Conservation (phyloP, 2,113 vertebrate species). For the Columba janthina region DNA sequence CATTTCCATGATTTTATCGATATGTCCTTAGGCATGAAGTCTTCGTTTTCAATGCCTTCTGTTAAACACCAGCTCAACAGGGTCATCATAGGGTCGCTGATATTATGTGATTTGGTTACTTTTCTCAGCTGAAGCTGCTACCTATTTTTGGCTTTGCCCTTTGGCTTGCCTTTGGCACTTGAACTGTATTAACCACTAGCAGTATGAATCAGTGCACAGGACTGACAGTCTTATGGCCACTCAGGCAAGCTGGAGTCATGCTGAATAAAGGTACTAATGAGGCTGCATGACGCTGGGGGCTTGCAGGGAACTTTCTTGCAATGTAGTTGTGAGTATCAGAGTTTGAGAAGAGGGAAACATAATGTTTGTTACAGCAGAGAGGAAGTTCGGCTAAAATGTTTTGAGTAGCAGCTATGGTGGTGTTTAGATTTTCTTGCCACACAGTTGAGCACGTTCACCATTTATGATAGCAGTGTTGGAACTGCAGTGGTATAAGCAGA, state of each 20-base stretch:
- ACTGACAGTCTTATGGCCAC: neutral
- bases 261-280: constrained; percentile 39
- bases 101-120: neutral
- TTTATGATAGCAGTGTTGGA: neutral
- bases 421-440: constrained; percentile 2
- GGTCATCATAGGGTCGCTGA: neutral
- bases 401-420: neutral
- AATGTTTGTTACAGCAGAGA: neutral
- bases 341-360: neutral
- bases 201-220: neutral
- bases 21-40: neutral
- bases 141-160: constrained; percentile 44
- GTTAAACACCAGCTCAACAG: neutral
- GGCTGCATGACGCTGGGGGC: neutral
- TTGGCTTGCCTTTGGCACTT: constrained; percentile 55
- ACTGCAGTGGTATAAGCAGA: neutral
- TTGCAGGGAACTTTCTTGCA: constrained; percentile 15
- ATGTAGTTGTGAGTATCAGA: neutral
- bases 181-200: neutral
- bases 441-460: neutral
- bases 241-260: constrained; percentile 5
- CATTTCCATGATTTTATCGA: neutral
- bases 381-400: neutral
- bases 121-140: neutral
- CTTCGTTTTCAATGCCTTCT: neutral